phyloP scores from a whole-genome alignment of 2,888 invertebrate species.

The Dinocampus coccinellae region DNA sequence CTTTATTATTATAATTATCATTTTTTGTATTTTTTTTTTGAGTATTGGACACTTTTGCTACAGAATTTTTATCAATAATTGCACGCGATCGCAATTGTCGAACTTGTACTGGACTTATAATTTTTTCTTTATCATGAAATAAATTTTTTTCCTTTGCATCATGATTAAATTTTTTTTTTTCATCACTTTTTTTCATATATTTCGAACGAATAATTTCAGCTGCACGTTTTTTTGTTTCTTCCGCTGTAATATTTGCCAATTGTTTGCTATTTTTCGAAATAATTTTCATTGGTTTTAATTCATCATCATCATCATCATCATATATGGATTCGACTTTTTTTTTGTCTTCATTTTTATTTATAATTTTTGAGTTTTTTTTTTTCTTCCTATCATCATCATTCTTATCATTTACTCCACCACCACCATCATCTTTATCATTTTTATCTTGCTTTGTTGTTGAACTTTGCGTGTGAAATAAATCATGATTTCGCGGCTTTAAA shows the following conservation, averaged over 20 bases:
- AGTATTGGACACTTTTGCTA: too few relatives aligned
- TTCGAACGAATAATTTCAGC: conserved; percentile 51
- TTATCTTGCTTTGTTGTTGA: conserved; percentile 20
- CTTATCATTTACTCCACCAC: conserved; percentile 10
- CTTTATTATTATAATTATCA: conserved; percentile 51
- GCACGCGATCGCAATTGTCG: conserved; percentile 54
- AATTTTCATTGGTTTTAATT: conserved; percentile 39
- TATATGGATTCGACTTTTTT: conserved; percentile 35
- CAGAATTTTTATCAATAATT: conserved; percentile 68
- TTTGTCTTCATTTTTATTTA: conserved; percentile 24
- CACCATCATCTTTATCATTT: conserved; percentile 20
- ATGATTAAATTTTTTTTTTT: conserved; percentile 61
- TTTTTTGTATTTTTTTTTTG: conserved; percentile 30
- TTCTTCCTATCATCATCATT: conserved; percentile 8
- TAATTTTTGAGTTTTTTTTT: conserved; percentile 21
- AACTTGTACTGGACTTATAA: conserved; percentile 70
- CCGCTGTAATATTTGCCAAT: conserved; percentile 45
- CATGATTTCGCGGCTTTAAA: conserved; percentile 76
- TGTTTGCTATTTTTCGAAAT: conserved; percentile 53
- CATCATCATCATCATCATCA: conserved; percentile 39
- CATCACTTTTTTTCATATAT: conserved; percentile 40
- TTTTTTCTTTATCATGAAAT: conserved; percentile 56
- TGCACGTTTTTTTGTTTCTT: conserved; percentile 58
- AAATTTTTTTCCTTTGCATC: conserved; percentile 38
- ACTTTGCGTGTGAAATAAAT: conserved; percentile 71